Percentiles rank a stretch among this genome's conserved stretches.
These are phyloP conservation scores for Hephaestus fuliginosus DNA, from an alignment of 2,797 vertebrate genomes.

Conservation along the genomic window DNA sequence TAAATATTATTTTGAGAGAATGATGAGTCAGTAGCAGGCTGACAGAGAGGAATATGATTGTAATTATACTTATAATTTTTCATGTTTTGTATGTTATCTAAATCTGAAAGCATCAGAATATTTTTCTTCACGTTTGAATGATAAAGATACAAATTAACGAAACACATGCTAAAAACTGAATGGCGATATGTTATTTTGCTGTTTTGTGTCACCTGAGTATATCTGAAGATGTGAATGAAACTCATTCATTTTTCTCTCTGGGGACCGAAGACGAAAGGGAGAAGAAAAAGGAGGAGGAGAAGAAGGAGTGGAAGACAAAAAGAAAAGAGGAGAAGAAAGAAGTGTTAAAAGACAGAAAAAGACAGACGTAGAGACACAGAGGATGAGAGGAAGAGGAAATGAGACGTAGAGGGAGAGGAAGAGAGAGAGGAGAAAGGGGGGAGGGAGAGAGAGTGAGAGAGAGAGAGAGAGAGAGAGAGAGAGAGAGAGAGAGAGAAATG, in stretches of 20 bases:
- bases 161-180: slow-evolving; percentile 49
- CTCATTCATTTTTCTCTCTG: slow-evolving; percentile 62
- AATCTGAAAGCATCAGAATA: slow-evolving; percentile 41
- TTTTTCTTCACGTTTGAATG: slow-evolving; percentile 31
- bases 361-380: slow-evolving; percentile 14
- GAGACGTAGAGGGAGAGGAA: slow-evolving; percentile 13
- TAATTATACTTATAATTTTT: slow-evolving; percentile 54
- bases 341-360: slow-evolving; percentile 14
- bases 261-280: slow-evolving; percentile 56
- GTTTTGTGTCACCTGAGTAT: slow-evolving; percentile 51
- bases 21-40: slow-evolving; percentile 72
- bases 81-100: slow-evolving; percentile 43
- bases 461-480: slow-evolving; percentile 20
- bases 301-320: neutral
- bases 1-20: slow-evolving; percentile 61
- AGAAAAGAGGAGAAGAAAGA: neutral
- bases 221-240: slow-evolving; percentile 73
- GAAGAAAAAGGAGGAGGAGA: slow-evolving; percentile 1
- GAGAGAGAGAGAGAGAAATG: slow-evolving; percentile 22
- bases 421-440: neutral
- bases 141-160: slow-evolving; percentile 35
- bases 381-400: slow-evolving; percentile 29
- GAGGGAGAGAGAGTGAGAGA: slow-evolving; percentile 1
- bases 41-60: slow-evolving; percentile 82
- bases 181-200: slow-evolving; percentile 53